phyloP scores from a whole-genome alignment of 2,888 invertebrate genomes.

The Drosophila neonasuta region DNA sequence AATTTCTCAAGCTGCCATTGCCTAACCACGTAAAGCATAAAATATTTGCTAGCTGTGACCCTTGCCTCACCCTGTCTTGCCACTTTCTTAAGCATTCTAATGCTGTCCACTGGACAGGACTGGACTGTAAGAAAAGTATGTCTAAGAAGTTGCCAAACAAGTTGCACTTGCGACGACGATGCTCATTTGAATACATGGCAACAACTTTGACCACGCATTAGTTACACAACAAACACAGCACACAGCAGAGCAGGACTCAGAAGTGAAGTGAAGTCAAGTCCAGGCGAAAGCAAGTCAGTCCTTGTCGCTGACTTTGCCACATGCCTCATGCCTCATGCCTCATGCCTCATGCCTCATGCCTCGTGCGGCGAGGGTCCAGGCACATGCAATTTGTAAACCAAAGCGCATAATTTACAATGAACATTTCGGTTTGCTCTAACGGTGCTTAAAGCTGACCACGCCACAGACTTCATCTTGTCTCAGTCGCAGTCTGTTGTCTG shows the following conservation, averaged over 20 bases:
- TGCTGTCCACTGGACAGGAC: conserved; percentile 38
- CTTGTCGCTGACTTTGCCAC: conserved; percentile 60
- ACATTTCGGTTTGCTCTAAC: conserved; percentile 52
- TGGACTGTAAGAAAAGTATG: conserved; percentile 61
- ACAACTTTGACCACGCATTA: conserved; percentile 76
- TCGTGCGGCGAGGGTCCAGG: conserved; percentile 50
- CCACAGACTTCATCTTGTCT: conserved; percentile 34
- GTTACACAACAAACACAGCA: conserved; percentile 61
- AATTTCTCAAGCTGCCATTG: conserved; percentile 75
- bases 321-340: conserved; percentile 66
- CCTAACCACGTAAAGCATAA: conserved; percentile 77
- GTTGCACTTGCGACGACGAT: conserved; percentile 55
- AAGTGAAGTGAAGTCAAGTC: conserved; percentile 41
- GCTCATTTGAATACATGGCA: conserved; percentile 75
- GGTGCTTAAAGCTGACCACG: conserved; percentile 57
- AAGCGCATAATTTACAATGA: conserved; percentile 75
- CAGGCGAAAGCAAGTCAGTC: conserved; percentile 47
- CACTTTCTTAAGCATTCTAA: not conserved
- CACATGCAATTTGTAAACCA: conserved; percentile 75
- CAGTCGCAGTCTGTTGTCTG: not conserved
- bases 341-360: conserved; percentile 66
- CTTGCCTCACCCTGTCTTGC: not conserved
- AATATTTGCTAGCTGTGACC: conserved; percentile 63
- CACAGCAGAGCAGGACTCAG: not conserved
- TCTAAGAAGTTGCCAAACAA: conserved; percentile 73